phyloP scores from a whole-genome alignment of 2,113 vertebrate species.

The Clinocottus analis region DNA sequence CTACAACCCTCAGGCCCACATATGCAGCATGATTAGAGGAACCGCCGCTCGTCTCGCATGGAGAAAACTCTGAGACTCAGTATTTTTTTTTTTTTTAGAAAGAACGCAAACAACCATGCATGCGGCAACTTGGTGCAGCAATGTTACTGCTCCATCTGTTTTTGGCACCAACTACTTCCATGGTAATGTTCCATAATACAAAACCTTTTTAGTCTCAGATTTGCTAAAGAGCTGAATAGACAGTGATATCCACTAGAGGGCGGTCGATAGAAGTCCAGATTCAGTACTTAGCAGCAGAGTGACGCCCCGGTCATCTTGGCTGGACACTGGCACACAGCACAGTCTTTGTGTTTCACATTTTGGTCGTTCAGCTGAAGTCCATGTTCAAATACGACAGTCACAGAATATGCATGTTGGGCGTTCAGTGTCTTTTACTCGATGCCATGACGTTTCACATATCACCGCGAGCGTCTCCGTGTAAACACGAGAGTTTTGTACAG shows the following conservation, averaged over 20 bases:
- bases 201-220: background rate
- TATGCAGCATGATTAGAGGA: slow-evolving; percentile 33
- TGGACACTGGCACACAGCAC: background rate
- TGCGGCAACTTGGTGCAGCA: slow-evolving; percentile 2
- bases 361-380: background rate
- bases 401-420: background rate
- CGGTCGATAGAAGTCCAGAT: background rate
- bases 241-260: slow-evolving; percentile 31
- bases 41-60: background rate
- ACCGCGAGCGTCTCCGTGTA: background rate
- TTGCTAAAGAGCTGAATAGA: background rate
- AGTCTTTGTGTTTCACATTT: background rate
- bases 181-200: background rate
- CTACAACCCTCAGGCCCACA: slow-evolving; percentile 10
- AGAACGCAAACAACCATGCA: slow-evolving; percentile 3
- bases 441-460: background rate
- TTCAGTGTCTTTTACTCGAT: background rate
- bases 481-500: slow-evolving; percentile 8
- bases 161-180: background rate
- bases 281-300: background rate
- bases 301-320: background rate
- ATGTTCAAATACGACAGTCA: background rate
- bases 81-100: background rate
- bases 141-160: background rate
- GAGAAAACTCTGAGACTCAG: slow-evolving; percentile 12